phyloP scores from a whole-genome alignment of 1,140 invertebrate genomes.

The Orussus abietinus region DNA sequence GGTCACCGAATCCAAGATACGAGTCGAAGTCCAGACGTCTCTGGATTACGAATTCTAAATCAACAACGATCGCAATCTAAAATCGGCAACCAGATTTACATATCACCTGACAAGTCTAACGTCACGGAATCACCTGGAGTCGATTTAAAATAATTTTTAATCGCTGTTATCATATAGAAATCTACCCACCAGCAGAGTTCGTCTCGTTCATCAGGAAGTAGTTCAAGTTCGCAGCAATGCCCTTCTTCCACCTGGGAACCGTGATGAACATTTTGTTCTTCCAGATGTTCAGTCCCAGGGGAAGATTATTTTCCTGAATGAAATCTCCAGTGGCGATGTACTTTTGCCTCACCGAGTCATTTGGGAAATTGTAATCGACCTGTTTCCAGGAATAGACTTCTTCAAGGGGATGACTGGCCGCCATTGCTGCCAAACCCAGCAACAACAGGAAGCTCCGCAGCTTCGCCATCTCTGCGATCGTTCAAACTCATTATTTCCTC shows the following conservation, averaged over 20 bases:
- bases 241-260: slow-evolving; percentile 71
- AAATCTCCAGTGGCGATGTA: slow-evolving; percentile 63
- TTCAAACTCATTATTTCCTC: no score
- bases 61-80: no score
- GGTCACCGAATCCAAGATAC: no score
- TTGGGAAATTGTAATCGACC: slow-evolving; percentile 67
- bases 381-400: slow-evolving; percentile 66
- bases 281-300: slow-evolving; percentile 69
- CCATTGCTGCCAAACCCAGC: slow-evolving; percentile 22
- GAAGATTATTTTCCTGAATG: slow-evolving; percentile 67
- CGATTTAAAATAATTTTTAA: neutral
- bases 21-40: no score
- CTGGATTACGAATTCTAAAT: no score
- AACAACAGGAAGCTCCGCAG: slow-evolving; percentile 23
- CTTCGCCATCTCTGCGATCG: no score
- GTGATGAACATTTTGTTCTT: slow-evolving; percentile 74
- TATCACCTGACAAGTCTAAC: no score
- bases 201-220: slow-evolving; percentile 55
- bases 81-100: no score
- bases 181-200: slow-evolving; percentile 2
- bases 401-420: slow-evolving; percentile 37
- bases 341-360: slow-evolving; percentile 55
- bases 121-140: no score
- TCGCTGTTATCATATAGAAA: neutral
- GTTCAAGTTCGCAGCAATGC: slow-evolving; percentile 68